A percentile compares a stretch with the other conserved stretches of the same genome.
These are phyloP conservation scores for Megaleporinus macrocephalus DNA, from an alignment of 2,113 vertebrate genomes.

Conservation along the genomic window DNA sequence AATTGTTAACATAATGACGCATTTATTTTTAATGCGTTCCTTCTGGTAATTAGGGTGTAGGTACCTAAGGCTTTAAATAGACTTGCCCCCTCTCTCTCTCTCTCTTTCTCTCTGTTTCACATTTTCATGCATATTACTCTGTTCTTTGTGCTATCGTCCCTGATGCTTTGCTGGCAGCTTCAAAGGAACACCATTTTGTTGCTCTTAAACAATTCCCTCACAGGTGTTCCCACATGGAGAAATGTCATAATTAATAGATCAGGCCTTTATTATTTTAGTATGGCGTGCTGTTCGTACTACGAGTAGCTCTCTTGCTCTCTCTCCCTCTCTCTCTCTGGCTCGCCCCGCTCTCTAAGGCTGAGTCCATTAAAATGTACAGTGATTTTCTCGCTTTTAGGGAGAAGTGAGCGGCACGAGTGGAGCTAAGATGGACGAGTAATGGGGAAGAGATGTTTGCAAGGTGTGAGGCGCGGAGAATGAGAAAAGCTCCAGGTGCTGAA, in stretches of 20 bases:
- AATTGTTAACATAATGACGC: conserved; percentile 80
- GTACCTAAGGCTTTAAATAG: conserved; percentile 65
- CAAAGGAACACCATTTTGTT: conserved; percentile 64
- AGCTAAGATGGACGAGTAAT: background rate
- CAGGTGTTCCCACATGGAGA: conserved; percentile 58
- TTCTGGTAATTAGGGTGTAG: conserved; percentile 73
- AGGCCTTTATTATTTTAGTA: conserved; percentile 58
- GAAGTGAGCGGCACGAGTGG: conserved; percentile 11
- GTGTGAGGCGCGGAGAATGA: conserved; percentile 1
- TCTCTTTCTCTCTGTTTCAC: conserved; percentile 35
- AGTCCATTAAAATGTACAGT: conserved; percentile 34
- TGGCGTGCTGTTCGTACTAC: background rate
- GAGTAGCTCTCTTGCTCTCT: background rate
- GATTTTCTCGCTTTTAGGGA: conserved; percentile 33
- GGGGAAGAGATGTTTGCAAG: background rate
- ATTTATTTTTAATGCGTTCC: conserved; percentile 80
- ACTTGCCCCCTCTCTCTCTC: conserved; percentile 32
- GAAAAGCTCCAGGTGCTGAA: background rate
- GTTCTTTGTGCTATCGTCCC: conserved; percentile 59
- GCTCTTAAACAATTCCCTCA: conserved; percentile 58
- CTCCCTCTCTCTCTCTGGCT: background rate
- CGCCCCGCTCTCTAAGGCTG: background rate
- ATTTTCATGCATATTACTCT: conserved; percentile 63
- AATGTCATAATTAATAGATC: conserved; percentile 67
- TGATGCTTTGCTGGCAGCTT: conserved; percentile 54